Evolutionary conservation across 2,797 vertebrate species (phyloP).

Genomic region (Sebastes jordani): DNA sequence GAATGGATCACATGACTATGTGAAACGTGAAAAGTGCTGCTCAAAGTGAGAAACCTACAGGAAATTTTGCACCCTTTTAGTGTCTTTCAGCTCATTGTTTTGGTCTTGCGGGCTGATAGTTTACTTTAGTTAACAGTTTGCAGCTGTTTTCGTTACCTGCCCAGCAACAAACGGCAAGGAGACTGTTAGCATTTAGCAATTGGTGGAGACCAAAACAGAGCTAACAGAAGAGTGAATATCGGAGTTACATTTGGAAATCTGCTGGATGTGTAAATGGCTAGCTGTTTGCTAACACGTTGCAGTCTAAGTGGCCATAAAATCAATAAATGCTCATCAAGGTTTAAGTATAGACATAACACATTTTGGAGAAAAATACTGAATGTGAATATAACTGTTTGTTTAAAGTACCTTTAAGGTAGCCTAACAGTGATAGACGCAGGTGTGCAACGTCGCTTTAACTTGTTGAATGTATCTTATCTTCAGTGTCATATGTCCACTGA

Average conservation of each 20-base stretch:
- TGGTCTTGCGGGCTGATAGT: background rate
- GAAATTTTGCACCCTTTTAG: background rate
- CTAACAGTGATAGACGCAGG: background rate
- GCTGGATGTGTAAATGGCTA: background rate
- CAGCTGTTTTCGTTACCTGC: background rate
- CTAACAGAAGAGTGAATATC: background rate
- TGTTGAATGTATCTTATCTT: background rate
- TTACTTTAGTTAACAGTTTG: no score
- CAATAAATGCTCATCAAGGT: background rate
- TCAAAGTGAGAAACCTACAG: background rate
- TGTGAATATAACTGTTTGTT: background rate
- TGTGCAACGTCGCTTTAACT: background rate
- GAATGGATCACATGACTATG: background rate
- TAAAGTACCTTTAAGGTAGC: background rate
- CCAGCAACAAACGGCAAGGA: background rate
- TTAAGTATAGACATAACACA: background rate
- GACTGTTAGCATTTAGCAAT: background rate
- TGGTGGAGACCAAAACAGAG: background rate
- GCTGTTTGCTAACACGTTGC: background rate
- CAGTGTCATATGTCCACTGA: constrained; percentile 13
- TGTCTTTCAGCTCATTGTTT: background rate
- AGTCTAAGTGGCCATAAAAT: background rate
- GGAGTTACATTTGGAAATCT: background rate
- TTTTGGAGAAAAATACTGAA: background rate
- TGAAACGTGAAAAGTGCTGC: background rate